Conservation (phyloP, 2,888 invertebrate genomes). For the Elysia crispata region DNA sequence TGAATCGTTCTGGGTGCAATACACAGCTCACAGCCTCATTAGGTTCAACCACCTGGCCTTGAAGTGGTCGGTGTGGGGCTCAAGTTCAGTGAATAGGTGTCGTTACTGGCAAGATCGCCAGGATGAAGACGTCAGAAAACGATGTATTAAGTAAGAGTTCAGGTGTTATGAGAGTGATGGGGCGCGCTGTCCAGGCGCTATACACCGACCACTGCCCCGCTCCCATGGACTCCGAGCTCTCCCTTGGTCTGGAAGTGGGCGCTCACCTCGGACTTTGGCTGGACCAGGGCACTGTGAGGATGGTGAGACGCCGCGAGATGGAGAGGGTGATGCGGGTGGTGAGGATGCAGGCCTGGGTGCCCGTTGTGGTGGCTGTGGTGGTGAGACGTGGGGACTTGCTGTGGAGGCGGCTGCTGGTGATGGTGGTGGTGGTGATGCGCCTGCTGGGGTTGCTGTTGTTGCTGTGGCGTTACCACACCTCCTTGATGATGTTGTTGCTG, state of each 20-base stretch:
- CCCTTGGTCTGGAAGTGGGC: conserved; percentile 14
- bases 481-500: conserved; percentile 24
- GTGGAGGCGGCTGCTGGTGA: conserved; percentile 27
- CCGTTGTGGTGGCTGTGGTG: conserved; percentile 19
- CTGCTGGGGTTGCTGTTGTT: conserved; percentile 32
- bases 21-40: too few relatives aligned
- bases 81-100: too few relatives aligned
- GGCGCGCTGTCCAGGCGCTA: conserved; percentile 11
- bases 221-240: background rate
- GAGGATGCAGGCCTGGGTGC: conserved; percentile 37
- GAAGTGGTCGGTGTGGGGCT: too few relatives aligned
- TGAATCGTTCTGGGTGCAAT: too few relatives aligned
- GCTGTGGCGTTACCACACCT: background rate
- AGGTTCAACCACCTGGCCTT: too few relatives aligned
- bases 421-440: conserved; percentile 42
- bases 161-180: background rate
- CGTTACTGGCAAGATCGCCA: conserved; percentile 2
- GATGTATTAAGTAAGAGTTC: background rate
- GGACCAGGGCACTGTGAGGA: conserved; percentile 36
- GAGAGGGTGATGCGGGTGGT: conserved; percentile 40
- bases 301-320: background rate
- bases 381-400: conserved; percentile 44
- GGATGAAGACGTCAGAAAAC: background rate
- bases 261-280: conserved; percentile 50
- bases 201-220: conserved; percentile 35